Evolutionary conservation across 2,888 invertebrate genomes (phyloP), one percentile per base, ranked within the genome.

Genomic region (Apoda limacodes): DNA sequence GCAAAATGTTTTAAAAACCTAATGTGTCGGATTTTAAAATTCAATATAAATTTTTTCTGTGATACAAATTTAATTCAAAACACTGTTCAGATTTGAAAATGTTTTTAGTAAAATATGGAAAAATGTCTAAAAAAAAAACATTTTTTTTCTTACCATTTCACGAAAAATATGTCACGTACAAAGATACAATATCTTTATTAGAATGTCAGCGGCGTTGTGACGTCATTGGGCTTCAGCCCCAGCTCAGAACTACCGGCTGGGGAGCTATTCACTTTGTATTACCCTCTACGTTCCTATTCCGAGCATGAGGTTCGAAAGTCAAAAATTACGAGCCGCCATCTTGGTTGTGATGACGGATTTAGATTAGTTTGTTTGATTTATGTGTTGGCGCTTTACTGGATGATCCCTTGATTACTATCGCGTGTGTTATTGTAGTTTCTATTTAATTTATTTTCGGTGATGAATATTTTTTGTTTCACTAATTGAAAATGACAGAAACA

Each of bases 341-440:
- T 64, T 66, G 56, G 48, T 45, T 34, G 48, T 54, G 66, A 57
- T 64, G 69, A 69, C 67, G 55, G 56, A 63, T 63, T 64, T 61
- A 62, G 58, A 61, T 60, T 55, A 51, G 43, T 39, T 39, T 17
- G 37, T 48, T 49, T 60, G 64, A 63, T 61, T 55, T 57, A 60
- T 55, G 50, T 40, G 36, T 42, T 44, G 43, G 36, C 46, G 47
- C 41, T 43, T n/a, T n/a, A n/a, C n/a, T n/a, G n/a, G n/a, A n/a
- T n/a, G n/a, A n/a, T n/a, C n/a, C 42, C 42, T 39, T 43, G 46
- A 47, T 42, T 30, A 42, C 40, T 41, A 40, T 40, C 47, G 45
- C 44, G 41, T 44, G 49, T 39, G 29, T 29, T 34, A n/a, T 31
- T 27, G 35, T 28, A 29, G 33, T 32, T 36, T 22, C 25, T 31